Percentiles rank a stretch among this genome's conserved stretches.
phyloP scores from a whole-genome alignment of 2,888 invertebrate species.

The Melieria omissa region DNA sequence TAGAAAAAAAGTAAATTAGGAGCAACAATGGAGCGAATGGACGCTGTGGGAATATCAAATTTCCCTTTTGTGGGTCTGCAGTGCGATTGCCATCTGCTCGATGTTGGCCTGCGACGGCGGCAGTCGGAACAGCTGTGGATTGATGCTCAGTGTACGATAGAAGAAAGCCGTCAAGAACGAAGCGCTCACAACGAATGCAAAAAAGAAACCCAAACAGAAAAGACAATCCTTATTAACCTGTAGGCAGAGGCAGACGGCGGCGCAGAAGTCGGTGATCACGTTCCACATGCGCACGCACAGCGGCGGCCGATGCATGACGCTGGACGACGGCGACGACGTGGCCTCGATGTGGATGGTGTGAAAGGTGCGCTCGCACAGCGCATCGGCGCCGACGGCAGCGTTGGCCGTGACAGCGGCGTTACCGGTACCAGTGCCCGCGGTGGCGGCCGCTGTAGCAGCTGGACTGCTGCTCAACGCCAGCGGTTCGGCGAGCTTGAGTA shows the following conservation, averaged over 20 bases:
- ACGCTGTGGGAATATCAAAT: background rate
- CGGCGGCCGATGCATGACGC: constrained; percentile 47
- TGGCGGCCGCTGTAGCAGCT: constrained; percentile 3
- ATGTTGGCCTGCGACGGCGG: background rate
- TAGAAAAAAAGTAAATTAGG: too few relatives aligned
- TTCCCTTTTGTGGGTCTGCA: background rate
- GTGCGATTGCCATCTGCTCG: background rate
- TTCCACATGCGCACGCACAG: constrained; percentile 50
- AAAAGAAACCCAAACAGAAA: constrained; percentile 61
- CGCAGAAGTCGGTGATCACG: constrained; percentile 45
- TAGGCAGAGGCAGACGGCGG: constrained; percentile 48
- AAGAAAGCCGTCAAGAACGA: constrained; percentile 63
- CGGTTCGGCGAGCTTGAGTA: constrained; percentile 24
- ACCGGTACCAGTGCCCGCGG: constrained; percentile 2
- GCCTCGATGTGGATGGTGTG: constrained; percentile 56
- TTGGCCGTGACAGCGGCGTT: background rate
- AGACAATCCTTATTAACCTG: constrained; percentile 63
- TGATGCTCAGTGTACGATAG: constrained; percentile 58
- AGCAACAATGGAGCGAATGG: too few relatives aligned
- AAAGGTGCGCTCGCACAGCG: constrained; percentile 16
- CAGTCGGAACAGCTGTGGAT: constrained; percentile 43
- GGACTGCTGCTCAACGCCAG: background rate
- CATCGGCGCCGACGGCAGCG: background rate
- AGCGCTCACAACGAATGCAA: constrained; percentile 62
- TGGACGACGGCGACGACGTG: constrained; percentile 48